Evolutionary conservation across 2,888 invertebrate species (phyloP), one percentile per base, ranked within the genome.

Genomic region (Stegana nigrithorax): DNA sequence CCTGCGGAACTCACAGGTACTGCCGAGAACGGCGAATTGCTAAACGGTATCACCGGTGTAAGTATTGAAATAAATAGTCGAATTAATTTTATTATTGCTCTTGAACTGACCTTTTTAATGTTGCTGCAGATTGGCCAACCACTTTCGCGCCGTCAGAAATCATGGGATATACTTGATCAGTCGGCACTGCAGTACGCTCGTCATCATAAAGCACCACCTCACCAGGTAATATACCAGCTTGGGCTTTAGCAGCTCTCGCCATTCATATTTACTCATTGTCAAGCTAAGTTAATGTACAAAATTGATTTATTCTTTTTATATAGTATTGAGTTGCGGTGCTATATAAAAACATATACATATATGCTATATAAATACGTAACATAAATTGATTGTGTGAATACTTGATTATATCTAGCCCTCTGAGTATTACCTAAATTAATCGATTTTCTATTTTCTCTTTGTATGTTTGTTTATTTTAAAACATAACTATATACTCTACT

Each of bases 131-230:
- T 85, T 59, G 82, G 82, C 7, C 81, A 83, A 72, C 81, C 85
- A 2, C 68, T 85, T 65, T 83, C 86, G 42, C 87, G 92, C 4
- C 88, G 96, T 2, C 97, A 97, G 87, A 96, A 96, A 85, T 96
- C 96, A 0, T 97, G 96, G 94, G 97, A 97, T 81, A 88, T 96
- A n/a, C 87, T 96, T 12, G 97, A 97, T 83, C 96, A 95, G 80
- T 90, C 91, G 1, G 92, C 94, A 0, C 87, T 95, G 61, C 90
- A 91, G 21, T 92, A 92, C 65, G 94, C 94, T 0, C 89, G 88
- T 45, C 89, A 89, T 71, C 89, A 90, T 69, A 91, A 91, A 81
- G 82, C 82, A 39, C 91, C 91, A 75, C 87, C 87, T 27, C 88
- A 89, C 80, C 90, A 90, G 88, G 90, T 90, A 86, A 83, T 63